Evolutionary conservation across 2,113 vertebrate species (phyloP).

Genomic region (Notechis scutatus): DNA sequence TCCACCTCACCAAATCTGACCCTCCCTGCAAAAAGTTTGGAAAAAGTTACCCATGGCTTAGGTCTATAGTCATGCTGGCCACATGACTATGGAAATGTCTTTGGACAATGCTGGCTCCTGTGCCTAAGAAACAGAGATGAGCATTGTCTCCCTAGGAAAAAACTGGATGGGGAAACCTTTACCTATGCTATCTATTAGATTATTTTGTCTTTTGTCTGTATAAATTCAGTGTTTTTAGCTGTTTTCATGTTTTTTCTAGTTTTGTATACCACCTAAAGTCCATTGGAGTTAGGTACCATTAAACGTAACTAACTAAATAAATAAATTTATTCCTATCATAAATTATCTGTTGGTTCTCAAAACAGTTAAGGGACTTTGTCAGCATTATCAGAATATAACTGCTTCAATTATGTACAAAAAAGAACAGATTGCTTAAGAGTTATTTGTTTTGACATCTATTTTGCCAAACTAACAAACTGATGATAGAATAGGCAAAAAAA

Average conservation of each 20-base stretch:
- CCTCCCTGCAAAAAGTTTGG: too few relatives aligned
- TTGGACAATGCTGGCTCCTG: background rate
- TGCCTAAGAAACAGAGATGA: background rate
- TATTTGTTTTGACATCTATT: background rate
- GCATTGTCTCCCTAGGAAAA: background rate
- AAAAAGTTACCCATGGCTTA: background rate
- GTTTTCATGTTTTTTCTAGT: background rate
- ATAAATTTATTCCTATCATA: constrained; percentile 3
- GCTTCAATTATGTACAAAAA: constrained; percentile 17
- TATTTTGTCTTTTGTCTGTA: background rate
- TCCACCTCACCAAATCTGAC: too few relatives aligned
- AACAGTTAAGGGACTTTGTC: background rate
- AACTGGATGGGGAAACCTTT: background rate
- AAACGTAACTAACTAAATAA: background rate
- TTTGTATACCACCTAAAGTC: background rate
- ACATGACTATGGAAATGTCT: background rate
- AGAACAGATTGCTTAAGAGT: background rate
- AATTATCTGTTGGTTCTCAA: constrained; percentile 5
- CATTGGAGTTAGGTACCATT: background rate
- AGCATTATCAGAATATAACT: background rate
- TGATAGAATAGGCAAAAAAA: background rate
- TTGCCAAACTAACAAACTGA: background rate
- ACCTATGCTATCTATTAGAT: background rate
- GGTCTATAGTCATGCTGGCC: background rate
- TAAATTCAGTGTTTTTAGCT: background rate